These are phyloP conservation scores for Suncus etruscus DNA, from an alignment of 2,113 vertebrate species.

Conservation along the genomic window DNA sequence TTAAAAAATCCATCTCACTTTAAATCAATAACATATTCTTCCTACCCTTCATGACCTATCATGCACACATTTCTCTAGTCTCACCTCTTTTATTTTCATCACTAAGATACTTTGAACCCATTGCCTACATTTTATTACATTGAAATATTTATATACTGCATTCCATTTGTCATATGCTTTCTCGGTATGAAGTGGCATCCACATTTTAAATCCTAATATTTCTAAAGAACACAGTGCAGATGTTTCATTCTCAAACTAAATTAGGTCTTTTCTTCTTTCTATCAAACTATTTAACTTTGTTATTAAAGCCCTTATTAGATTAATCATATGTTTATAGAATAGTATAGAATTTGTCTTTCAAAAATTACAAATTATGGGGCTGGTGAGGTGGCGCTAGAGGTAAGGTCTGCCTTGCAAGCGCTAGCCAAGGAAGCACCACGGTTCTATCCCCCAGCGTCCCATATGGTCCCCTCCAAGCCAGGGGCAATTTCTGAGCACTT, in stretches of 20 bases:
- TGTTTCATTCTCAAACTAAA: conserved; percentile 20
- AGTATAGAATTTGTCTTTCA: conserved; percentile 8
- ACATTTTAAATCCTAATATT: not conserved
- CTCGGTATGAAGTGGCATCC: not conserved
- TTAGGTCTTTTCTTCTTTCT: not conserved
- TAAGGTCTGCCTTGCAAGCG: no score
- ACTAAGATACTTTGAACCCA: not conserved
- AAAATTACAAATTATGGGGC: not conserved
- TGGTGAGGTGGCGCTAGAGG: no score
- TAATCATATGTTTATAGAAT: conserved; percentile 25
- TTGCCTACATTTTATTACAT: not conserved
- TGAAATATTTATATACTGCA: not conserved
- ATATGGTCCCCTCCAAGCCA: no score
- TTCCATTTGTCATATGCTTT: not conserved
- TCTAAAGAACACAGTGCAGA: not conserved
- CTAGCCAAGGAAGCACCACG: no score
- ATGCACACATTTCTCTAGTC: not conserved
- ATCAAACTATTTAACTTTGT: conserved; percentile 27
- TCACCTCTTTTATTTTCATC: not conserved
- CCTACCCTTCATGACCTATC: not conserved
- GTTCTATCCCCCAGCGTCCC: no score
- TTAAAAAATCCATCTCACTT: no score
- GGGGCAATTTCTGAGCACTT: no score
- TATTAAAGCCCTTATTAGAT: not conserved
- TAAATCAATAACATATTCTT: not conserved